Evolutionary conservation across 2,113 vertebrate genomes (phyloP), one percentile per base, ranked within the genome.

Genomic region (Mixornis gularis): DNA sequence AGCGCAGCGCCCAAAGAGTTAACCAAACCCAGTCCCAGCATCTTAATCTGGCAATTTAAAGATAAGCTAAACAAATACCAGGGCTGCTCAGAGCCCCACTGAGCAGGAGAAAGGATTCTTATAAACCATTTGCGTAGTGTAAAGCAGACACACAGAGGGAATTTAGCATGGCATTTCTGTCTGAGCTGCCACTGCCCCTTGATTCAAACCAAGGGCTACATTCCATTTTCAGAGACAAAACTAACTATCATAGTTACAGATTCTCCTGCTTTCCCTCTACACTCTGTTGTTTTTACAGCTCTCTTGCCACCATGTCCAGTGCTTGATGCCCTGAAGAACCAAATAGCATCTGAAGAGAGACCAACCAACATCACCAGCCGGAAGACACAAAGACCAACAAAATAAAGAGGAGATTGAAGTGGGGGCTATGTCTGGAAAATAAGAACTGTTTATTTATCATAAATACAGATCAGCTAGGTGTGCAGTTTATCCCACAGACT

Each of bases 401-500:
- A 76, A 25, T 3, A 17, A 79, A 19, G 59, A 25, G 29, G 85
- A 84, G 6, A 72, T 4, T 59, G 48, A 56, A 79, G 16, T 34
- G 38, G 9, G 40, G 34, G 59, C 7, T 3, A 6, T 40, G 24
- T 73, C 59, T 91, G 81, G 63, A 94, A 96, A 92, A 89, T n/a
- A 77, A 56, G 25, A 70, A 48, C 4, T 51, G 27, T 96, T 96
- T 96, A 93, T 96, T 96, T 85, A 66, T 77, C 52, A 87, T 91
- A 95, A 92, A 93, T 73, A 93, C 68, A 80, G 74, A 85, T 59
- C 36, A 52, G 48, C 43, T 17, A 43, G 43, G 59, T 3, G 5
- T 82, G 59, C 81, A 93, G 69, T 70, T 89, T 79, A 79, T 74
- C 59, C 59, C 36, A 62, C 43, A 79, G 73, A 55, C 55, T 70